Conservation (phyloP, 1,140 invertebrate species). For the Pogonus chalceus region DNA sequence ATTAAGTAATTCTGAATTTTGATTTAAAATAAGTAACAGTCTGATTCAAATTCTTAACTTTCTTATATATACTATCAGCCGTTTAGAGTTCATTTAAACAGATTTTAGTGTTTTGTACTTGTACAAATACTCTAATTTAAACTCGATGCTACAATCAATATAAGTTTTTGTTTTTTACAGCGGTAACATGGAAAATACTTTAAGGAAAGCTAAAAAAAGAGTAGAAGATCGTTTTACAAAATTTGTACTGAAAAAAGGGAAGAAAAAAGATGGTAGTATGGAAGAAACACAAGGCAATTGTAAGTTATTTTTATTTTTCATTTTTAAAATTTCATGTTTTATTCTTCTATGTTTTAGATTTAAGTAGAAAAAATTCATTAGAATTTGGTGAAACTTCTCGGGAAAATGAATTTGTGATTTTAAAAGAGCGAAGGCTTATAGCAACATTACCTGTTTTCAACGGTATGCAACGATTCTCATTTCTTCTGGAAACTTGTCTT, state of each 20-base stretch:
- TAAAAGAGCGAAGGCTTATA: conserved; percentile 76
- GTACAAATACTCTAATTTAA: no score
- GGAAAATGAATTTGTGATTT: conserved; percentile 75
- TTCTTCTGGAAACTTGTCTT: conserved; percentile 87
- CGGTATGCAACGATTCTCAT: conserved; percentile 76
- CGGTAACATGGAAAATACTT: conserved; percentile 47
- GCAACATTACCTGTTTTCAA: conserved; percentile 59
- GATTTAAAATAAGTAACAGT: no score
- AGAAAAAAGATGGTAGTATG: conserved; percentile 76
- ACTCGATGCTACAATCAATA: conserved; percentile 7
- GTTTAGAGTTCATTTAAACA: not conserved
- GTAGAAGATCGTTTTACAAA: conserved; percentile 76
- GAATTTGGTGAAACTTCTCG: conserved; percentile 66
- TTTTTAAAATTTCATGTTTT: conserved; percentile 35
- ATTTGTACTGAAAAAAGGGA: conserved; percentile 60
- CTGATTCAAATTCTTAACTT: no score
- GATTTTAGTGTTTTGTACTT: no score
- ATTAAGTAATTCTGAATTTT: no score
- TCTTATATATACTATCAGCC: not conserved
- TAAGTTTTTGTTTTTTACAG: no score
- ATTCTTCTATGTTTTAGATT: conserved; percentile 45
- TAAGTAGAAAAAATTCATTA: conserved; percentile 71
- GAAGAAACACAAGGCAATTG: conserved; percentile 71
- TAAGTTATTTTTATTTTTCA: conserved; percentile 37
- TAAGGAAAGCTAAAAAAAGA: conserved; percentile 69